Evolutionary conservation across 2,888 invertebrate genomes (phyloP), one percentile per base, ranked within the genome.

Genomic region (Eupelmus urozonus): DNA sequence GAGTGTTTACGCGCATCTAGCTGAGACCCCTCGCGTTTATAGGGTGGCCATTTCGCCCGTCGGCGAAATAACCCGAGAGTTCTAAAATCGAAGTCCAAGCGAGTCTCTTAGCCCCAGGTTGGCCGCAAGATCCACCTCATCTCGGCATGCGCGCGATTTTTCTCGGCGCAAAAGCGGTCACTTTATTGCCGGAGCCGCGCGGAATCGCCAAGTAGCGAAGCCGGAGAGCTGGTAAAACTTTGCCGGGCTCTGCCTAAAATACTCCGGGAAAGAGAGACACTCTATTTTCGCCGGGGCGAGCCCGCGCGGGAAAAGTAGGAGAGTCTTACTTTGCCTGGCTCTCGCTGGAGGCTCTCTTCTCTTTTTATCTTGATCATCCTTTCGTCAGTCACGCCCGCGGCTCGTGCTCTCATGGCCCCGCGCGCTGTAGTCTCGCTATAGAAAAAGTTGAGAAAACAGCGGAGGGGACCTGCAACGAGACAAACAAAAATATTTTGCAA

Each of bases 121-220:
- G n/a, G n/a, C n/a, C n/a, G n/a, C n/a, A 42, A 70, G 40, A 40
- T 23, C 51, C 7, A 5, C 2, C 34, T 16, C n/a, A 40, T 16
- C 25, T 16, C 1, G n/a, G n/a, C n/a, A n/a, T n/a, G 20, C 23
- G 2, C 62, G 16, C 74, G 53, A 75, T 63, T 70, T 75, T 51
- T 62, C 59, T 60, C 20, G 9, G 1, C 42, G n/a, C 2, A 5
- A 79, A 82, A 81, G 78, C 71, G 81, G 82, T 83, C 83, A 82
- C 78, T 83, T 83, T 83, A 79, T 82, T 79, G 76, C 74, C 73
- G 51, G 34, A 80, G 75, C 62, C 71, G 72, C 65, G 55, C 34
- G 62, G 82, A 83, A 84, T 82, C 78, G 66, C 73, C 34, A 80
- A 82, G 59, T 71, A 34, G 34, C 9, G 34, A 34, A 34, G n/a